Evolutionary conservation across 2,888 invertebrate genomes (phyloP), one percentile per base, ranked within the genome.

Genomic region (Macroteleia sp.): DNA sequence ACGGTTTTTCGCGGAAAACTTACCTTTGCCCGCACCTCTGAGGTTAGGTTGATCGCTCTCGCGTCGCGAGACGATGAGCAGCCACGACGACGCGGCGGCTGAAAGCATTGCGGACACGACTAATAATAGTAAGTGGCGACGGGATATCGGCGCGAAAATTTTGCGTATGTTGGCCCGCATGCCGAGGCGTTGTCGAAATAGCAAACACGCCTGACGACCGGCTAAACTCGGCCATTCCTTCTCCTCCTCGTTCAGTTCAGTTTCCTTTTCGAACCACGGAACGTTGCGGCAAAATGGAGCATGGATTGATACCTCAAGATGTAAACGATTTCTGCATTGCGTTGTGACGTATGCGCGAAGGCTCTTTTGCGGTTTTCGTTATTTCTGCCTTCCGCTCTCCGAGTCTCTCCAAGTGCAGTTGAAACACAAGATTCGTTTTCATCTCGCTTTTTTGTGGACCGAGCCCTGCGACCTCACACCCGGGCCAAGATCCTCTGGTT

Each of bases 81-180:
- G 54, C 66, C 67, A 67, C 56, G 56, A 67, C 56, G 36, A 56
- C 54, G 56, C 54, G 44, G 39, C 52, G 22, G 32, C 22, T 32
- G 10, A 20, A 22, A 42, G 52, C 62, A 41, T 46, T 17, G 44
- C 28, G 30, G 34, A 8, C 44, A 32, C 36, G 25, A 44, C 66
- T 67, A 67, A 67, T 67, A 56, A 67, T 67, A 67, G 66, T 67
- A 67, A 67, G 66, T 67, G 61, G 41, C 36, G 66, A 44, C 50
- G 52, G 32, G 10, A 16, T 6, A 48, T 14, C n/a, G 50, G 32
- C 28, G 57, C 32, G 20, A 9, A 44, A 59, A 59, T 61, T 61
- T 36, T 46, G 54, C 64, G 34, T 30, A 64, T 54, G 32, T 57
- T 57, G 54, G 36, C 50, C 44, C 64, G 32, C 20, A 3, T 14